Conservation (phyloP, 2,797 vertebrate species). For the Sebastes oblongus region DNA sequence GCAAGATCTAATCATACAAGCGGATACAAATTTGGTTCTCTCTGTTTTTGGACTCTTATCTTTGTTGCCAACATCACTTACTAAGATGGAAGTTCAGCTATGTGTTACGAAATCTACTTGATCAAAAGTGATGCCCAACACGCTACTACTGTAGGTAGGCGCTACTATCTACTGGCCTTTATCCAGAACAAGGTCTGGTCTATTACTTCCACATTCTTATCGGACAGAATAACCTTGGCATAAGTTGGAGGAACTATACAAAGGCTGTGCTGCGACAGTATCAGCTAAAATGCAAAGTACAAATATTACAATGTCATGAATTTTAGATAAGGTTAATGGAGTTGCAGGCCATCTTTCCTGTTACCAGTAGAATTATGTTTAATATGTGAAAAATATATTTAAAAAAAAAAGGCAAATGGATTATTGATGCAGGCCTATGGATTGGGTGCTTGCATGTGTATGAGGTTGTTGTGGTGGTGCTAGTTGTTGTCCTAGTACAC, state of each 20-base stretch:
- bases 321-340: not conserved
- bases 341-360: not conserved
- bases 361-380: not conserved
- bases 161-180: constrained; percentile 40
- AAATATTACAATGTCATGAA: not conserved
- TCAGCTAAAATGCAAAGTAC: not conserved
- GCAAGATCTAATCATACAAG: constrained; percentile 1
- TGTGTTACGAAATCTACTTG: constrained; percentile 9
- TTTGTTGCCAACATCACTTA: constrained; percentile 19
- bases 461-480: constrained; percentile 1
- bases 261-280: not conserved
- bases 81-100: constrained; percentile 16
- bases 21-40: constrained; percentile 3
- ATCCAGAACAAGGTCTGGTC: constrained; percentile 30
- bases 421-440: not conserved
- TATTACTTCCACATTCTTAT: constrained; percentile 29
- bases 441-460: not conserved
- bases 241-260: constrained; percentile 15
- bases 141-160: constrained; percentile 22
- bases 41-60: constrained; percentile 24
- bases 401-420: not conserved
- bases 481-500: constrained; percentile 47
- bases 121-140: constrained; percentile 15
- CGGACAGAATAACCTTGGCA: constrained; percentile 41
- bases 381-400: not conserved